These are phyloP conservation scores for Drosophila punjabiensis DNA, from an alignment of 1,140 invertebrate species.

Conservation along the genomic window DNA sequence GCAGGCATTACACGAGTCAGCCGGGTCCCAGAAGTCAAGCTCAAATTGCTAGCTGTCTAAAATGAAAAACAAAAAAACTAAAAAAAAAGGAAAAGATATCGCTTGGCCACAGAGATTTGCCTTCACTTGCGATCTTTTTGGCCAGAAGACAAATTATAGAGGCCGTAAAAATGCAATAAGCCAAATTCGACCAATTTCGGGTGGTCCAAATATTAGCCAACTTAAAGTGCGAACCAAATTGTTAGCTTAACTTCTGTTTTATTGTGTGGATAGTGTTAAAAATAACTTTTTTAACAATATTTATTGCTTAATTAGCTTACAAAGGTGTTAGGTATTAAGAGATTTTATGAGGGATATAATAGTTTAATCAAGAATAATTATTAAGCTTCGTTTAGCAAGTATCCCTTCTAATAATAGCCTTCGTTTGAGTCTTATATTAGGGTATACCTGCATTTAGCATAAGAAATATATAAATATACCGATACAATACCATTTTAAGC, in stretches of 20 bases:
- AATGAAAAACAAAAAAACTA: background rate
- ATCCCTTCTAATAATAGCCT: background rate
- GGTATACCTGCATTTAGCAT: background rate
- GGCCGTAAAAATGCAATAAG: constrained; percentile 50
- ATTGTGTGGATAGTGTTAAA: background rate
- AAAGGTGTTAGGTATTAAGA: background rate
- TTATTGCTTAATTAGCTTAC: background rate
- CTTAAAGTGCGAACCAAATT: constrained; percentile 48
- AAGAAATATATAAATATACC: background rate
- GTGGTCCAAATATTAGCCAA: constrained; percentile 48
- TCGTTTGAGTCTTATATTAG: background rate
- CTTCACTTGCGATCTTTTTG: constrained; percentile 44
- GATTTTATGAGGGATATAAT: background rate
- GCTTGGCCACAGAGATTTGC: constrained; percentile 33
- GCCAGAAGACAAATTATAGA: constrained; percentile 52
- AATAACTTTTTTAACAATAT: background rate
- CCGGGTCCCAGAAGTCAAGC: constrained; percentile 48
- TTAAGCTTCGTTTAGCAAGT: background rate
- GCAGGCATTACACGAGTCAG: constrained; percentile 36
- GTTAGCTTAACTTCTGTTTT: constrained; percentile 24
- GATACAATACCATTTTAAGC: background rate
- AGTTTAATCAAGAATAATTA: background rate
- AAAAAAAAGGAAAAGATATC: background rate
- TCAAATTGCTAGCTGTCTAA: constrained; percentile 43
- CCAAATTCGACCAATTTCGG: constrained; percentile 38